These are phyloP conservation scores for Creontiades dilutus DNA, from an alignment of 2,888 invertebrate species.

Conservation along the genomic window DNA sequence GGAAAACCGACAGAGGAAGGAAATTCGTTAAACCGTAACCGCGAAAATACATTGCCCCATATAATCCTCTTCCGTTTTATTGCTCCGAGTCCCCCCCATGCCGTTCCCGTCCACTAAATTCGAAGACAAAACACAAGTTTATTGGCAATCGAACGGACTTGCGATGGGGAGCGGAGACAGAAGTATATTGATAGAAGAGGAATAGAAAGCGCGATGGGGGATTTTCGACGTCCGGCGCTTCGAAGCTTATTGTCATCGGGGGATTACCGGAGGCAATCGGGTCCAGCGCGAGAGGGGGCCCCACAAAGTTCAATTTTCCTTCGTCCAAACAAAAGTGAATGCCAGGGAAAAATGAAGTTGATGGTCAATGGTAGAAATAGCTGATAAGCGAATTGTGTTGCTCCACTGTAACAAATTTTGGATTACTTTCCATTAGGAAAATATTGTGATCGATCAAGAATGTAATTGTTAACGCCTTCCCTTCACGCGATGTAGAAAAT, in stretches of 20 bases:
- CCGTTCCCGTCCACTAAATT: slow-evolving; percentile 26
- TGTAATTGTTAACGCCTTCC: too few species aligned
- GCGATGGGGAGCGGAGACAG: slow-evolving; percentile 10
- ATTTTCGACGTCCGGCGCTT: neutral
- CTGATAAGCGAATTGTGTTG: neutral
- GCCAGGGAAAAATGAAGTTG: neutral
- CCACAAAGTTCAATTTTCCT: slow-evolving; percentile 17
- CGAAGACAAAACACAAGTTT: slow-evolving; percentile 53
- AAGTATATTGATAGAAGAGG: neutral
- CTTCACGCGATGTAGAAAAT: too few species aligned
- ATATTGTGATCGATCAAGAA: too few species aligned
- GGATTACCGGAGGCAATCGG: slow-evolving; percentile 2
- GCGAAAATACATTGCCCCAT: slow-evolving; percentile 35
- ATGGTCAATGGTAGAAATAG: neutral
- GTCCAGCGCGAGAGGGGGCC: neutral
- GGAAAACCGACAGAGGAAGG: neutral
- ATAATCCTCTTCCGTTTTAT: slow-evolving; percentile 50
- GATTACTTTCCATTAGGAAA: too few species aligned
- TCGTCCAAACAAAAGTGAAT: neutral
- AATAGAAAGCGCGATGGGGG: neutral
- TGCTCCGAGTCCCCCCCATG: neutral
- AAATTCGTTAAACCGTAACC: slow-evolving; percentile 13
- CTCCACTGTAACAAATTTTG: too few species aligned
- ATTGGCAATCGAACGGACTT: slow-evolving; percentile 46
- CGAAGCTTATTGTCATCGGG: slow-evolving; percentile 4